phyloP scores from a whole-genome alignment of 2,797 vertebrate species.

The Alectoris magna region DNA sequence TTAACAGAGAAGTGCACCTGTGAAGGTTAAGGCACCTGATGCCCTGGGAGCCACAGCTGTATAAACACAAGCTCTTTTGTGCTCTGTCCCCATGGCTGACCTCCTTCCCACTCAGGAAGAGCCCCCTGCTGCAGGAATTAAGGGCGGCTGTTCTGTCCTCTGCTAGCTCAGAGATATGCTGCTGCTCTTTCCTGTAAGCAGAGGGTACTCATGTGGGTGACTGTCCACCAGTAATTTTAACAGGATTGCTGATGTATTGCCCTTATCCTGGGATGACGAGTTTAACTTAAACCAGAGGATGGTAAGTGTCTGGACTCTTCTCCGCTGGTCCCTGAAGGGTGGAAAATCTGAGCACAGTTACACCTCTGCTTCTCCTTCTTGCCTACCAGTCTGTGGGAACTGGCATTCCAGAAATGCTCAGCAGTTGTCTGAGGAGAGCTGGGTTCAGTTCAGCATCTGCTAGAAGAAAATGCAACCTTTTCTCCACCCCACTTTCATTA shows the following conservation, averaged over 20 bases:
- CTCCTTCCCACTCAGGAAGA: not conserved
- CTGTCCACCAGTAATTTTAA: not conserved
- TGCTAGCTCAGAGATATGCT: not conserved
- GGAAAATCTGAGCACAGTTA: slow-evolving; percentile 6
- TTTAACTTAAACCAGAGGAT: not conserved
- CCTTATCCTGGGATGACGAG: not conserved
- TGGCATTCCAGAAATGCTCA: not conserved
- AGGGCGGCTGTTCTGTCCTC: not conserved
- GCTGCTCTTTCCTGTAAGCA: not conserved
- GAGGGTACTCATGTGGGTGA: not conserved
- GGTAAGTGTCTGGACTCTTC: not conserved
- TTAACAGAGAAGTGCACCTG: not conserved
- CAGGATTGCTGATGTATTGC: not conserved
- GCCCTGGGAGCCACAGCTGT: not conserved
- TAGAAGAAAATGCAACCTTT: not conserved
- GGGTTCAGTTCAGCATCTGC: not conserved
- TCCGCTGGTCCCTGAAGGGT: not conserved
- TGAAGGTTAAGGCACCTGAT: not conserved
- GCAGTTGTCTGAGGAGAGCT: not conserved
- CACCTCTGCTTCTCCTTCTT: not conserved
- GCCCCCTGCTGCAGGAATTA: not conserved
- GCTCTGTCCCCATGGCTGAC: not conserved
- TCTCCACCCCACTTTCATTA: not conserved
- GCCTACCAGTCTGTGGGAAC: not conserved
- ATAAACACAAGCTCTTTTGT: not conserved